These are phyloP conservation scores for Morone saxatilis DNA, from an alignment of 2,113 vertebrate species.

Conservation along the genomic window DNA sequence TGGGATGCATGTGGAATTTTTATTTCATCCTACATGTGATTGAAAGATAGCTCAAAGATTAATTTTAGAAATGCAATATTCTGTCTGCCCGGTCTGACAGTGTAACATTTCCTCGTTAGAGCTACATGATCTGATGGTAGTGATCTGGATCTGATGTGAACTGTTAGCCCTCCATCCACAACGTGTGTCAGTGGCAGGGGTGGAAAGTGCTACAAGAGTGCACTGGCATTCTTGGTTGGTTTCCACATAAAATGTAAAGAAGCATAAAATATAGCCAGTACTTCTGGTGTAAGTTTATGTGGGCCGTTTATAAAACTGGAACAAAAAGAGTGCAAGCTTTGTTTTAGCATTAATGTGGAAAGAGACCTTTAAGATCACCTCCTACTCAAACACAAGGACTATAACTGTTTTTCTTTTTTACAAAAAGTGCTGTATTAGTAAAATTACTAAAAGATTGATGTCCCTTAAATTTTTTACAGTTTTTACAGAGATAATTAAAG, in stretches of 20 bases:
- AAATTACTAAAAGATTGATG: not conserved
- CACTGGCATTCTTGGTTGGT: constrained; percentile 35
- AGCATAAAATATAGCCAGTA: constrained; percentile 17
- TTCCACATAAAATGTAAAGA: constrained; percentile 62
- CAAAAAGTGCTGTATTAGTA: not conserved
- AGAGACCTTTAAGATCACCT: constrained; percentile 18
- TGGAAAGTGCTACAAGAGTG: constrained; percentile 26
- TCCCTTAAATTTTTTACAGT: not conserved
- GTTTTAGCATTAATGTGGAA: constrained; percentile 19
- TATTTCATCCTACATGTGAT: not conserved
- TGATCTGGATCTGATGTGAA: constrained; percentile 3
- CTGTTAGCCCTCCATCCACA: not conserved
- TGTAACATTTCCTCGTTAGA: not conserved
- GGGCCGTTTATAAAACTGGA: constrained; percentile 29
- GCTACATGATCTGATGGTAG: not conserved
- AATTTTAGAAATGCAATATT: not conserved
- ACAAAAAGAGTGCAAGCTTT: constrained; percentile 29
- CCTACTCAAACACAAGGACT: constrained; percentile 9
- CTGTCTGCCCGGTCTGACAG: not conserved
- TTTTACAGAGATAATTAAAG: not conserved
- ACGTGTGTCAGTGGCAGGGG: constrained; percentile 10
- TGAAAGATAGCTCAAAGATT: not conserved
- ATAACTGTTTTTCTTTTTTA: not conserved
- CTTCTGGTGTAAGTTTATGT: constrained; percentile 26
- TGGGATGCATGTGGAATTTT: not conserved